These are phyloP conservation scores for Melanargia galathea DNA, from an alignment of 2,888 invertebrate genomes.

Conservation along the genomic window DNA sequence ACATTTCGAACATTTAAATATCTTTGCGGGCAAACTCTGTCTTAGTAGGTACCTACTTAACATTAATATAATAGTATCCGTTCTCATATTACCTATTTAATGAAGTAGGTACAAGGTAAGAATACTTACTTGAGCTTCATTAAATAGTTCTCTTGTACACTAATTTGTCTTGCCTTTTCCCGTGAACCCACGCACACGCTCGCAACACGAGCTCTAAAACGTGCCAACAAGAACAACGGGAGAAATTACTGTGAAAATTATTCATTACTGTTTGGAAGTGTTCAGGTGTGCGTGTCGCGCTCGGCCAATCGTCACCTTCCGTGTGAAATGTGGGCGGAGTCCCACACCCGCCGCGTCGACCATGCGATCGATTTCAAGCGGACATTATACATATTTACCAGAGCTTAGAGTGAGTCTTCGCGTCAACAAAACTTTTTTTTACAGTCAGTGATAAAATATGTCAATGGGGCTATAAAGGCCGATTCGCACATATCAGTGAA, in stretches of 20 bases:
- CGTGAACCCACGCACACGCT: not conserved
- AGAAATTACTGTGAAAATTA: slow-evolving; percentile 27
- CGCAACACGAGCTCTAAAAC: not conserved
- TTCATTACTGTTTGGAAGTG: slow-evolving; percentile 27
- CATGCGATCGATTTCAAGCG: slow-evolving; percentile 57
- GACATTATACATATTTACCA: slow-evolving; percentile 36
- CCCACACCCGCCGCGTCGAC: slow-evolving; percentile 62
- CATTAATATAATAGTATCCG: no score
- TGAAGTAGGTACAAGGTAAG: no score
- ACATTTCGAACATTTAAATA: no score
- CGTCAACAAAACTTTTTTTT: not conserved
- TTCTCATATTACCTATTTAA: no score
- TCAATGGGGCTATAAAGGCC: no score
- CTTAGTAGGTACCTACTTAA: no score
- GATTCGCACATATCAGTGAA: no score
- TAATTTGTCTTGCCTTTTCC: not conserved
- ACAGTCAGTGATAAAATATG: no score
- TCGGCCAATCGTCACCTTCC: slow-evolving; percentile 78
- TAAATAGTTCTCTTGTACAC: not conserved
- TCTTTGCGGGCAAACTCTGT: no score
- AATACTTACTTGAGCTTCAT: no score
- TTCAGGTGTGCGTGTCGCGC: slow-evolving; percentile 46
- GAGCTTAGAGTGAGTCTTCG: not conserved
- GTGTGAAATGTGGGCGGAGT: slow-evolving; percentile 77
- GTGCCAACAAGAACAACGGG: slow-evolving; percentile 10